Evolutionary conservation across 2,113 vertebrate species (phyloP).

Genomic region (Alethe diademata): DNA sequence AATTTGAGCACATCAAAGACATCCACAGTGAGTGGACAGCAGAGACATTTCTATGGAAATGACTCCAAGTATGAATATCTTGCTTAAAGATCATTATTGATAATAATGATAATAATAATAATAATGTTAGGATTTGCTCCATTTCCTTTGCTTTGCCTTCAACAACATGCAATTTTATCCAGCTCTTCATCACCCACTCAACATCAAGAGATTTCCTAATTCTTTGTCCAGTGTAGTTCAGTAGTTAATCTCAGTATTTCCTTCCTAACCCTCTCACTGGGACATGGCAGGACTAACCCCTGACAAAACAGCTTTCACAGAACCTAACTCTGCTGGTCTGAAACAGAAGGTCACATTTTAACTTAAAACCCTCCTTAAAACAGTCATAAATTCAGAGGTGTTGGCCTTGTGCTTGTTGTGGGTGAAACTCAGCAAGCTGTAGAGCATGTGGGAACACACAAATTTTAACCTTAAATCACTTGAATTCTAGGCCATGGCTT

Average conservation of each 20-base stretch:
- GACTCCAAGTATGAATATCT: neutral
- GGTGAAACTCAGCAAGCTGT: neutral
- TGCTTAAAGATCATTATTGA: neutral
- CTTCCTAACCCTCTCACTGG: neutral
- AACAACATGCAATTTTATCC: neutral
- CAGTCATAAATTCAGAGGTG: neutral
- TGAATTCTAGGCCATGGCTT: neutral
- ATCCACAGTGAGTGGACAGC: neutral
- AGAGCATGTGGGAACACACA: neutral
- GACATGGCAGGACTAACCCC: neutral
- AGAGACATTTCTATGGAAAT: neutral
- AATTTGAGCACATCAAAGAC: neutral
- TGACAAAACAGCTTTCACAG: neutral
- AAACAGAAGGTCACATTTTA: neutral
- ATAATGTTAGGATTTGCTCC: neutral
- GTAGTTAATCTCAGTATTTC: neutral
- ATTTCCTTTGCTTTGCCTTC: neutral
- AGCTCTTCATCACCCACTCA: neutral
- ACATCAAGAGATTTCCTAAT: neutral
- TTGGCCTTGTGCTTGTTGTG: neutral
- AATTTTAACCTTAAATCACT: neutral
- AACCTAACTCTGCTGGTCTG: neutral
- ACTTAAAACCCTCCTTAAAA: neutral
- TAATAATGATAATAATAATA: neutral
- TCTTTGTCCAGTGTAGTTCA: neutral